Conservation (phyloP, 1,140 invertebrate species). For the Drosophila equinoxialis region DNA sequence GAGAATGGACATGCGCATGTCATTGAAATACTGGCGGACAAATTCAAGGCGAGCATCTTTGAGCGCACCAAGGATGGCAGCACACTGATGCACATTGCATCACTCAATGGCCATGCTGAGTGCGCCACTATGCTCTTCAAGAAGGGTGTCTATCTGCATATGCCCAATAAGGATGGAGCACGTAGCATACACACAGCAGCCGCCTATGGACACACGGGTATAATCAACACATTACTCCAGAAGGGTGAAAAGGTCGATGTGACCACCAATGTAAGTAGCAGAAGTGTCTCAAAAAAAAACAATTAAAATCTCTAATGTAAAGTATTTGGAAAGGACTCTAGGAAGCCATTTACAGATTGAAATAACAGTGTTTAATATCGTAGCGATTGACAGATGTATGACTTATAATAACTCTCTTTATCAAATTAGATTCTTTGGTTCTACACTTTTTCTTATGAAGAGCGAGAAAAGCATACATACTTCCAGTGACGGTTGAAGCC, state of each 20-base stretch:
- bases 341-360: too few relatives aligned
- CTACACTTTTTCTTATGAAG: too few relatives aligned
- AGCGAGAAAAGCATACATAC: too few relatives aligned
- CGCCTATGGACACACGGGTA: conserved; percentile 96
- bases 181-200: conserved; percentile 96
- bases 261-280: conserved; percentile 92
- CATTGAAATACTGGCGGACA: conserved; percentile 98
- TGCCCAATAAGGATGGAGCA: conserved; percentile 99
- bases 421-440: too few relatives aligned
- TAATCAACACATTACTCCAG: conserved; percentile 97
- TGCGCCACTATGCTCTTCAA: conserved; percentile 99
- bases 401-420: too few relatives aligned
- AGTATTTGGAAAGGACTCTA: too few relatives aligned
- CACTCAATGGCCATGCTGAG: conserved; percentile 97
- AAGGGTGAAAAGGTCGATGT: conserved; percentile 98
- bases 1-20: conserved; percentile 97
- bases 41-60: conserved; percentile 97
- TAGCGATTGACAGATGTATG: too few relatives aligned
- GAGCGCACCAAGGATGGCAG: conserved; percentile 98
- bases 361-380: too few relatives aligned
- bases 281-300: too few relatives aligned
- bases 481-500: too few relatives aligned
- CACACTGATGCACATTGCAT: conserved; percentile 99
- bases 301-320: too few relatives aligned
- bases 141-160: conserved; percentile 99